A percentile compares a stretch with the other conserved stretches of the same genome.
Conservation (phyloP, 1,140 invertebrate genomes). For the Drosophila subpulchrella region DNA sequence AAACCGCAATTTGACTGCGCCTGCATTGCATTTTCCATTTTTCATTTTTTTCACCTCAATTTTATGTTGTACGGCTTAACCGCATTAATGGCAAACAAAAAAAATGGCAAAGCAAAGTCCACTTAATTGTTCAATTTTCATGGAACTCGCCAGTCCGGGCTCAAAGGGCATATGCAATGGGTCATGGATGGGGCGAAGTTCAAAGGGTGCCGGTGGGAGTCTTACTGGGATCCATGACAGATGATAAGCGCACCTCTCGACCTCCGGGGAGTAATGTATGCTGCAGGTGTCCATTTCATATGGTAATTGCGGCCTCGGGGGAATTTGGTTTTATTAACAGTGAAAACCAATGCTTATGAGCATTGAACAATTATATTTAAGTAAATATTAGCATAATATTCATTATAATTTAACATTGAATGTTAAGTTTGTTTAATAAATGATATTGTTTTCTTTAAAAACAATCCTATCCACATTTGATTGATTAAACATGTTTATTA, state of each 20-base stretch:
- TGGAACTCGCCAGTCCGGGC: conserved; percentile 47
- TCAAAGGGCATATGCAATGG: conserved; percentile 71
- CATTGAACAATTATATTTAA: neutral
- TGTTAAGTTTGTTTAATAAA: no score
- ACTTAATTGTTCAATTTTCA: conserved; percentile 74
- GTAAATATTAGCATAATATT: neutral
- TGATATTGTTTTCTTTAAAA: no score
- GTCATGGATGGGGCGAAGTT: conserved; percentile 6
- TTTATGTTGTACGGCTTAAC: conserved; percentile 63
- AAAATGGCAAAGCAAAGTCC: conserved; percentile 35
- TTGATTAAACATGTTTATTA: no score
- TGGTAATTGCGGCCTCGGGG: conserved; percentile 17
- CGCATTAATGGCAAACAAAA: conserved; percentile 58
- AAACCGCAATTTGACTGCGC: conserved; percentile 70
- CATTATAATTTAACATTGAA: neutral
- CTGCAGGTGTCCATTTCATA: conserved; percentile 21
- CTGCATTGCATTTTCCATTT: conserved; percentile 69
- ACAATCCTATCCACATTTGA: no score
- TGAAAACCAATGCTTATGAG: neutral
- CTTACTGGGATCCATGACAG: conserved; percentile 33
- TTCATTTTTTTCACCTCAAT: conserved; percentile 4
- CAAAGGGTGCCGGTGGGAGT: conserved; percentile 21
- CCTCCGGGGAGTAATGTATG: conserved; percentile 1
- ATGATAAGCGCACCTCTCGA: conserved; percentile 19
- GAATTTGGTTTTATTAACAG: conserved; percentile 22